phyloP scores from a whole-genome alignment of 2,113 vertebrate species.

The Lophura nycthemera region DNA sequence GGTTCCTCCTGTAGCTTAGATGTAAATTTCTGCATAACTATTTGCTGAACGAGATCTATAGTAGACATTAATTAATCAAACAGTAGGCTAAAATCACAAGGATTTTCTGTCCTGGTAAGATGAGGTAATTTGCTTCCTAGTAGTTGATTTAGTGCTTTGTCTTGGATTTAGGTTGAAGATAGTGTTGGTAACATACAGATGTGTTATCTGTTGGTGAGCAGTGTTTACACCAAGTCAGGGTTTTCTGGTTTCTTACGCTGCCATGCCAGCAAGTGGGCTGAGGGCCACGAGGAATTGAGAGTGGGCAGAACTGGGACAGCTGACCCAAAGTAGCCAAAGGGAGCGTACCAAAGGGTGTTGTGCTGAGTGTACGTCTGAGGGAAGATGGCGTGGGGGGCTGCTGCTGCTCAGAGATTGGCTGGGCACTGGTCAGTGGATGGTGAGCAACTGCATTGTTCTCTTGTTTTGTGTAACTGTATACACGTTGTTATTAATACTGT shows the following conservation, averaged over 20 bases:
- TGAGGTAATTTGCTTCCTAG: not conserved
- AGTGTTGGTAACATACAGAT: not conserved
- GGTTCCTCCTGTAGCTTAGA: not conserved
- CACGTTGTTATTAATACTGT: not conserved
- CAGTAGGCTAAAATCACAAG: not conserved
- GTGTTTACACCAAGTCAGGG: not conserved
- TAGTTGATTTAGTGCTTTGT: not conserved
- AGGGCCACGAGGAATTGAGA: not conserved
- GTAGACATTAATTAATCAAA: not conserved
- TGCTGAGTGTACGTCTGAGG: no score
- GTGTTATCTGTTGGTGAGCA: not conserved
- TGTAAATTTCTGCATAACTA: not conserved
- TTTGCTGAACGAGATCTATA: not conserved
- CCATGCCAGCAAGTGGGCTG: not conserved
- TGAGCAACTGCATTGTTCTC: not conserved
- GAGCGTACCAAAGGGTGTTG: not conserved
- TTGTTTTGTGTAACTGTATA: not conserved
- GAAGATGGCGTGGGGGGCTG: not conserved
- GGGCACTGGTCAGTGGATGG: not conserved
- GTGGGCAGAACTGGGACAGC: not conserved
- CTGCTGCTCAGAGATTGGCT: not conserved
- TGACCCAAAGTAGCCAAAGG: not conserved
- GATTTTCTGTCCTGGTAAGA: not conserved
- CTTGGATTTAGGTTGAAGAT: not conserved
- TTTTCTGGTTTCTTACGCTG: not conserved